Evolutionary conservation across 2,113 vertebrate genomes (phyloP).

Genomic region (Sterrhoptilus dennistouni): DNA sequence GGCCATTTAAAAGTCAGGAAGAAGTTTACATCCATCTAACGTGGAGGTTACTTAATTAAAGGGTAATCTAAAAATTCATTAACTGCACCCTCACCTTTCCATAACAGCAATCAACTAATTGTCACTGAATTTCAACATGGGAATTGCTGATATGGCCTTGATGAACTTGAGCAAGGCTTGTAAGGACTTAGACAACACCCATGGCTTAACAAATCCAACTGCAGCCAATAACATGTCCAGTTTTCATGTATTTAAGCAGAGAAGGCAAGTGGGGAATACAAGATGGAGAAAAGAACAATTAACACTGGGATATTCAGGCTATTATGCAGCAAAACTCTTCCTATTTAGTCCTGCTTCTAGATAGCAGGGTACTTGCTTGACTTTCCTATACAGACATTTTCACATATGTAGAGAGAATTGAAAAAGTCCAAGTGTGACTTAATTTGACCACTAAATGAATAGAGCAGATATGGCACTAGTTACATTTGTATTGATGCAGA

Average conservation of each 20-base stretch:
- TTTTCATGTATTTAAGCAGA: not conserved
- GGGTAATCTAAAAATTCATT: not conserved
- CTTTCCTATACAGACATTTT: not conserved
- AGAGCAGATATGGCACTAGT: not conserved
- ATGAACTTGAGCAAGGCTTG: not conserved
- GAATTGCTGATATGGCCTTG: not conserved
- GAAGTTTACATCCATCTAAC: not conserved
- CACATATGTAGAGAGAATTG: not conserved
- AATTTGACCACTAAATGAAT: not conserved
- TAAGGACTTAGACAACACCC: not conserved
- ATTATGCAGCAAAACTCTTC: not conserved
- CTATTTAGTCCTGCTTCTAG: not conserved
- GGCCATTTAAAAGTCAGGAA: not conserved
- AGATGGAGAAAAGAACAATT: not conserved
- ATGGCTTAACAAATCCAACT: not conserved
- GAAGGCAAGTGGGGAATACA: accelerated
- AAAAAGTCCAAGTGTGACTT: not conserved
- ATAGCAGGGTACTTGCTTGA: not conserved
- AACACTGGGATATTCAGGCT: not conserved
- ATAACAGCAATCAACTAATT: not conserved
- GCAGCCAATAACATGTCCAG: not conserved
- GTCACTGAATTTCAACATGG: not conserved
- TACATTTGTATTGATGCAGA: not conserved
- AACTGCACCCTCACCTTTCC: not conserved
- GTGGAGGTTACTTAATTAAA: not conserved